Base-by-base conservation (phyloP, 2,113 vertebrate genomes). In the Gnathonemus longibarbis region DNA sequence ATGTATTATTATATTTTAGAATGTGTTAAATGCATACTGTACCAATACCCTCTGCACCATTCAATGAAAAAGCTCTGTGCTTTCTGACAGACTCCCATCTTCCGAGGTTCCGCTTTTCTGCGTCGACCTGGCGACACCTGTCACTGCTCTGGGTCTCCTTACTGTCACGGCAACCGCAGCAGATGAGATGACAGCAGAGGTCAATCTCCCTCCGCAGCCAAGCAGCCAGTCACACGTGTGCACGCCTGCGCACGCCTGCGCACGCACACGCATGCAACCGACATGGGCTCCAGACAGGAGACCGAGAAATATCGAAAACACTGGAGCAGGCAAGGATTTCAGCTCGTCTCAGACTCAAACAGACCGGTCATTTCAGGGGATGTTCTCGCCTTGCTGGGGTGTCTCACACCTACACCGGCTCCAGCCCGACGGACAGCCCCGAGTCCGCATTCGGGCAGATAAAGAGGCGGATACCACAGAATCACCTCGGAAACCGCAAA, bases 101-200 rank as follows among this genome's bases (percentile, higher is more conserved):
- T 84, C 7, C 6, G 3, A 2, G 46, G 39, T 87, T 49, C 84
- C 2, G 13, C n/a, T 45, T 17, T 35, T 35, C 17, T 9, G 39
- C 7, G 15, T 10, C 6, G 5, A 21, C 62, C 5, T 52, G 24
- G 48, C 17, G 48, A 89, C 88, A 89, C 62, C 88, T 80, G 74
- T 49, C 88, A 77, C 45, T 4, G 21, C 13, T 31, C 35, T 17
- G 31, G 56, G 77, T 45, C 77, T 58, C 35, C 74, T 39, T 39
- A 83, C 15, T 53, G 50, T 53, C 77, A 42, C 31, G 21, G 74
- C 35, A 46, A 62, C 35, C 27, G 17, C 7, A 5, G 49, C 46
- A 53, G 77, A 89, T 11, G 35, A 21, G 39, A 46, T 42, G 50
- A 84, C 50, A 85, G 53, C 49, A 31, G 83, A 89, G 89, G 89